phyloP scores from a whole-genome alignment of 2,113 vertebrate genomes.

The Anser cygnoides region DNA sequence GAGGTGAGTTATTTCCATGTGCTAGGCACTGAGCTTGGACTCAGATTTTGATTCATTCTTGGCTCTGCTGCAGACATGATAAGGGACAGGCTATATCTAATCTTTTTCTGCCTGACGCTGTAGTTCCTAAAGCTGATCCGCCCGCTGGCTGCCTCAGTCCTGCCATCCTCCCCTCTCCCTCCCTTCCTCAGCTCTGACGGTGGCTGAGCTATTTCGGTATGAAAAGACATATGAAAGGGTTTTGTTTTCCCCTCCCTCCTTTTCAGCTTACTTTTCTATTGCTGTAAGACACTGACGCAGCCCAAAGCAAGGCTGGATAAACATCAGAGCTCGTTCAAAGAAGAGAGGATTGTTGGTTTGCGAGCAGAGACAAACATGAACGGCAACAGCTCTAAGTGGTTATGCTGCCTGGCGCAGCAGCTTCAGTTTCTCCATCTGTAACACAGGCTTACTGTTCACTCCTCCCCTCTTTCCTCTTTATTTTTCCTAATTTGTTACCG shows the following conservation, averaged over 20 bases:
- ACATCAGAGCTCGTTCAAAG: not conserved
- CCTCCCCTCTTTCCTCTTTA: not conserved
- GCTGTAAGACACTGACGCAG: not conserved
- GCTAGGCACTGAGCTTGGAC: not conserved
- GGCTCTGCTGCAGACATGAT: not conserved
- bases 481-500: not conserved
- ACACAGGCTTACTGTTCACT: not conserved
- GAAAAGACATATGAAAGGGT: conserved; percentile 2
- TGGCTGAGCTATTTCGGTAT: not conserved
- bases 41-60: conserved; percentile 1
- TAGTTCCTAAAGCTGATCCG: not conserved
- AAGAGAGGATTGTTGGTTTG: not conserved
- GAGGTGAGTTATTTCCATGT: not conserved
- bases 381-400: not conserved
- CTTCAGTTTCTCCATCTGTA: not conserved
- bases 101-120: not conserved
- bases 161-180: not conserved
- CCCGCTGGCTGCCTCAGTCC: not conserved
- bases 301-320: not conserved
- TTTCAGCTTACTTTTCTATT: not conserved
- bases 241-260: not conserved
- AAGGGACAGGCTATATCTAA: not conserved
- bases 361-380: not conserved
- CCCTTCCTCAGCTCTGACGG: not conserved
- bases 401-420: not conserved